These are phyloP conservation scores for Mus spicilegus DNA, from an alignment of 2,113 vertebrate species.

Conservation along the genomic window DNA sequence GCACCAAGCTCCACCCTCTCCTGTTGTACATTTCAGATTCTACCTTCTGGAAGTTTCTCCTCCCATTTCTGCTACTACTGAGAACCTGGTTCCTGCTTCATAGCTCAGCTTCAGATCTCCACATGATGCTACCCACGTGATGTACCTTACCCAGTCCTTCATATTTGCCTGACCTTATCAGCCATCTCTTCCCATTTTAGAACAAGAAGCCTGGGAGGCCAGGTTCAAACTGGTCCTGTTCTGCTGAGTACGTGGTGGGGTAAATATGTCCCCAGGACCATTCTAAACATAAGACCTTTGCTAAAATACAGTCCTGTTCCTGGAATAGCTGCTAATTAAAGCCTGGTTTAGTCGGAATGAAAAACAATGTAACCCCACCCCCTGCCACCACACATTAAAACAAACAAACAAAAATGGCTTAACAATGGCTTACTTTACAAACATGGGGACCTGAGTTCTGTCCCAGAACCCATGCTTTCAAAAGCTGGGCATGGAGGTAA, in stretches of 20 bases:
- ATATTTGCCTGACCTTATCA: neutral
- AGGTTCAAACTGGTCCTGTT: neutral
- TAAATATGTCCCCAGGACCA: neutral
- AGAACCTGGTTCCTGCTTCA: neutral
- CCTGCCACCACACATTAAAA: neutral
- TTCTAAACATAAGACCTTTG: neutral
- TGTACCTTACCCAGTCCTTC: neutral
- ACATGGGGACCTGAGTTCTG: neutral
- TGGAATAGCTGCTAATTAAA: slow-evolving; percentile 17
- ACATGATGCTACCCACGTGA: neutral
- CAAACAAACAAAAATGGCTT: neutral
- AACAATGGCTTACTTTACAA: too few species aligned
- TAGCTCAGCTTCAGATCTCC: neutral
- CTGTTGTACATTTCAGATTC: neutral
- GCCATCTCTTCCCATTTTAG: neutral
- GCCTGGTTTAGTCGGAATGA: neutral
- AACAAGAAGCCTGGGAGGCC: neutral
- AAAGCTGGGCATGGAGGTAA: neutral
- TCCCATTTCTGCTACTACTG: neutral
- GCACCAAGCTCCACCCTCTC: neutral
- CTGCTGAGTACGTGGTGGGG: neutral
- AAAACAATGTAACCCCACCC: neutral
- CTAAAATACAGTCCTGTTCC: slow-evolving; percentile 2
- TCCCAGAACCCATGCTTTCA: neutral
- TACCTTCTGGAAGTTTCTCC: neutral